These are phyloP conservation scores for Arge pagana DNA, from an alignment of 2,888 invertebrate genomes.

Conservation along the genomic window DNA sequence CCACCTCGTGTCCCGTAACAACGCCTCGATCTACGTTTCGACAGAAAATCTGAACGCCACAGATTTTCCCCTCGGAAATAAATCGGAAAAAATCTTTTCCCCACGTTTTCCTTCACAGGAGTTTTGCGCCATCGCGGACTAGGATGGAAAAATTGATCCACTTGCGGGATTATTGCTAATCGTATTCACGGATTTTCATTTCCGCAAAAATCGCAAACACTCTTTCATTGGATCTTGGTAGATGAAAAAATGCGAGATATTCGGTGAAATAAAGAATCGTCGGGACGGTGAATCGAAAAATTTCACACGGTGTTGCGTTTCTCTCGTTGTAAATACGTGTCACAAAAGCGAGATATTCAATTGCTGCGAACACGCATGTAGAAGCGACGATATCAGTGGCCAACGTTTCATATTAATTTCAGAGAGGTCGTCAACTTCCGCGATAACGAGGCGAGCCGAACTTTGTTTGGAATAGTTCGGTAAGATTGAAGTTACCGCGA, in stretches of 20 bases:
- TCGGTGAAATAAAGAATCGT: no score
- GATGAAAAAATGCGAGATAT: not conserved
- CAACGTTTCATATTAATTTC: constrained; percentile 20
- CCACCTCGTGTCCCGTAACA: constrained; percentile 37
- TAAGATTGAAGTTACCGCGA: constrained; percentile 28
- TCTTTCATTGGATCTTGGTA: no score
- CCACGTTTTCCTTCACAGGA: no score
- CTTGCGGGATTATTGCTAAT: no score
- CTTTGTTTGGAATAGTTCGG: constrained; percentile 31
- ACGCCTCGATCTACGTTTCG: constrained; percentile 22
- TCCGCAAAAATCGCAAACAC: no score
- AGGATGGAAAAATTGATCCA: no score
- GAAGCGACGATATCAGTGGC: constrained; percentile 16
- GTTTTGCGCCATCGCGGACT: no score
- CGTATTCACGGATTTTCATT: no score
- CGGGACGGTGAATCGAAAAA: no score
- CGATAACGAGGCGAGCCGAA: constrained; percentile 23
- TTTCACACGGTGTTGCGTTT: constrained; percentile 11
- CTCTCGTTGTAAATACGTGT: not conserved
- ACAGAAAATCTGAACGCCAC: no score
- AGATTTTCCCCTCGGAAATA: no score
- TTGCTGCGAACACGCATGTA: not conserved
- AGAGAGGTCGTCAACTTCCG: constrained; percentile 24
- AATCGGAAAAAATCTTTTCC: no score
- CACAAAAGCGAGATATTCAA: not conserved